Base-by-base conservation (phyloP, 2,113 vertebrate species). In the Cyanistes caeruleus region DNA sequence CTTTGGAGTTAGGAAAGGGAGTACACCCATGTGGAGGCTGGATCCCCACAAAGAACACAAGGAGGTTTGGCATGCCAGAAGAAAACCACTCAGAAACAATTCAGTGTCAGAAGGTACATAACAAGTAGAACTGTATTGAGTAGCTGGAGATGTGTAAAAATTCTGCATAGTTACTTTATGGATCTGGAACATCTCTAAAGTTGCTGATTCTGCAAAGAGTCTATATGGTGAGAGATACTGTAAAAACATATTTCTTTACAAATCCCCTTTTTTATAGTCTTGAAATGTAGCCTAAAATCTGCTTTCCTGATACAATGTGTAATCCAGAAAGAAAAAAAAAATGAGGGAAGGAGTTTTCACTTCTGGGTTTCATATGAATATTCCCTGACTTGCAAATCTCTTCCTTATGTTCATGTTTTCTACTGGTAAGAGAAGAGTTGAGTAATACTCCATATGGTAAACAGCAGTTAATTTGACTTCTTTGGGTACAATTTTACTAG, bases 381-480 rank as follows among this genome's bases (percentile, higher is more conserved):
- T 68, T 94, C 84, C n/a, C 56, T 89, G 87, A 84, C 67, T 94
- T 2, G 4, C n/a, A 83, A 87, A 95, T 93, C 62, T 81, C 48
- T 96, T 90, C 94, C 75, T 90, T 90, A 76, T 96, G 89, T 93
- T 92, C 74, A 8, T 91, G 72, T 84, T 95, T 92, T 93, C 56
- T 92, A 1, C 37, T 84, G 89, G 64, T 70, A 82, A 92, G 75
- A 88, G 20, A 33, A 94, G 65, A 89, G 89, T 67, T 89, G 90
- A 94, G 74, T 96, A 93, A 88, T 95, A 49, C 63, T 95, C 87
- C 95, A 94, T 96, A 95, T 95, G 96, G 77, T 85, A 93, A 93
- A 74, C 63, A 86, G 58, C 63, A 93, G 79, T 93, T 93, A 91
- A 84, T 84, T 94, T 94, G 37, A 75, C 28, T 35, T 64, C 48